Evolutionary conservation across 2,888 invertebrate genomes (phyloP).

Genomic region (Pseudolycoriella hygida): DNA sequence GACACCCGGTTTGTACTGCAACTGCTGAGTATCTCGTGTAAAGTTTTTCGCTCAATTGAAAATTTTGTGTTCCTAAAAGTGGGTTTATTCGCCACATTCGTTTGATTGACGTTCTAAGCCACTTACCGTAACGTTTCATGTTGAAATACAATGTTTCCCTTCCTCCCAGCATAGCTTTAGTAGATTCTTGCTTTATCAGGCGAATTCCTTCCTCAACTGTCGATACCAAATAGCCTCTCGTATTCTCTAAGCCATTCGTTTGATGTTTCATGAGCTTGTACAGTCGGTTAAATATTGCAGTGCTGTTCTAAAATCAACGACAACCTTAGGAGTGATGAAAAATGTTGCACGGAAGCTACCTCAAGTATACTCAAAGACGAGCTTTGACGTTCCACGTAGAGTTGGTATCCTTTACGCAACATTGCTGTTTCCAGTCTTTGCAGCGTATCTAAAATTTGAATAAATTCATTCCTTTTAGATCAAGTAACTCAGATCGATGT

Average conservation of each 20-base stretch:
- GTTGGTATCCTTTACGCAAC: slow-evolving; percentile 40
- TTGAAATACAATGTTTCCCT: slow-evolving; percentile 59
- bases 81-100: too few relatives aligned
- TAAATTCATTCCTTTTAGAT: neutral
- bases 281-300: slow-evolving; percentile 50
- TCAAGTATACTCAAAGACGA: slow-evolving; percentile 52
- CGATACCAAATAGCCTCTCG: slow-evolving; percentile 38
- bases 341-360: too few relatives aligned
- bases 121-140: slow-evolving; percentile 50
- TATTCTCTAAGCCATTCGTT: slow-evolving; percentile 13
- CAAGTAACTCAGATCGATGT: neutral
- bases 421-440: slow-evolving; percentile 47
- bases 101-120: too few relatives aligned
- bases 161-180: slow-evolving; percentile 51
- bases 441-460: slow-evolving; percentile 30
- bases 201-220: slow-evolving; percentile 55
- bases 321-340: neutral
- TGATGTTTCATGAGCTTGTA: slow-evolving; percentile 48
- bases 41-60: slow-evolving; percentile 58
- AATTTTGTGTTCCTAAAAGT: slow-evolving; percentile 19
- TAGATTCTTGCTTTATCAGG: slow-evolving; percentile 38
- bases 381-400: slow-evolving; percentile 55
- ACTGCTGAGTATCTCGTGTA: slow-evolving; percentile 64
- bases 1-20: slow-evolving; percentile 58
- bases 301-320: slow-evolving; percentile 40